These are phyloP conservation scores for Sphaerophoria rueppellii DNA, from an alignment of 2,888 invertebrate species.

Conservation along the genomic window DNA sequence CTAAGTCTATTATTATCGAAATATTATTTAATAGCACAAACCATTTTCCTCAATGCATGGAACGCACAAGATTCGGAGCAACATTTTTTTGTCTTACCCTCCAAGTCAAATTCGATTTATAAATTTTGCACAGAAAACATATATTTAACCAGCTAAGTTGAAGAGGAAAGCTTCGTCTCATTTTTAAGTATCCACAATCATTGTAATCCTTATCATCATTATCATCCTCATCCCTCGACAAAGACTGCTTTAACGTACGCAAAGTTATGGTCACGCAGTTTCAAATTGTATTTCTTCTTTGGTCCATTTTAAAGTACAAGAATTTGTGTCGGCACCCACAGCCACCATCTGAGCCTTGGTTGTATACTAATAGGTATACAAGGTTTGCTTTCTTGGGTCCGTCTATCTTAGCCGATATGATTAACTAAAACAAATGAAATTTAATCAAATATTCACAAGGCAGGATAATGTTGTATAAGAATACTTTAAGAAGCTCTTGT, in stretches of 20 bases:
- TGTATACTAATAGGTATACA: constrained; percentile 51
- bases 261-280: constrained; percentile 33
- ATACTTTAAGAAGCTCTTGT: constrained; percentile 8
- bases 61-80: background rate
- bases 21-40: too few relatives aligned
- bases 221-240: constrained; percentile 17
- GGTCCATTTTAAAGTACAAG: constrained; percentile 17
- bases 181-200: constrained; percentile 30
- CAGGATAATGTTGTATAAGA: constrained; percentile 19
- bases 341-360: constrained; percentile 40
- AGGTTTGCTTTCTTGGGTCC: constrained; percentile 6
- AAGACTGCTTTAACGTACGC: too few relatives aligned
- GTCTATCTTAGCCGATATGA: constrained; percentile 25
- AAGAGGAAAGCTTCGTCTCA: constrained; percentile 51
- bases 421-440: constrained; percentile 60
- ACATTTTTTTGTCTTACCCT: constrained; percentile 14
- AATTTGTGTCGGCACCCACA: constrained; percentile 43
- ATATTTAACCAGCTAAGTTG: constrained; percentile 66
- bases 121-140: constrained; percentile 52
- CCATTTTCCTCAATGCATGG: too few relatives aligned
- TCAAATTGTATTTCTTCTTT: constrained; percentile 19
- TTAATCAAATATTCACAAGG: constrained; percentile 65
- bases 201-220: constrained; percentile 7
- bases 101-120: constrained; percentile 50
- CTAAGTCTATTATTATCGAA: too few relatives aligned